These are phyloP conservation scores for Procambarus clarkii DNA, from an alignment of 1,140 invertebrate species.

Conservation along the genomic window DNA sequence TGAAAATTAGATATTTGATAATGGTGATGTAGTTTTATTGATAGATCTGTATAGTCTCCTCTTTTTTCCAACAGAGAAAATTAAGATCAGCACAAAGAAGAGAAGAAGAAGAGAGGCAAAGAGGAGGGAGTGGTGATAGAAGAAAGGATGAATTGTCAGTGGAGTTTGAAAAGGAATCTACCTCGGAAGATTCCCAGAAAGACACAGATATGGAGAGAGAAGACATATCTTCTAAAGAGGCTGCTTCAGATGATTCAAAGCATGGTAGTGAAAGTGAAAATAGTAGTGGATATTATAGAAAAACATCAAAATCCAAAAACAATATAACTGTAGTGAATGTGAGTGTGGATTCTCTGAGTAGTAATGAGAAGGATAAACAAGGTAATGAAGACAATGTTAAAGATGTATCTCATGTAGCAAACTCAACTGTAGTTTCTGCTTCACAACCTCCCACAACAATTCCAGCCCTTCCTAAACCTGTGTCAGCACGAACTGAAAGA, in stretches of 20 bases:
- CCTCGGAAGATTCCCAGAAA: constrained; percentile 59
- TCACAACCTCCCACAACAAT: constrained; percentile 25
- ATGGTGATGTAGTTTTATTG: no score
- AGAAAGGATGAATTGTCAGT: constrained; percentile 39
- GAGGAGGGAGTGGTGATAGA: background rate
- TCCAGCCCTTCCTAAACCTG: constrained; percentile 52
- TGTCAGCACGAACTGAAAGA: constrained; percentile 50
- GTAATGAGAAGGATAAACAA: constrained; percentile 21
- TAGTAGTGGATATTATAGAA: constrained; percentile 27
- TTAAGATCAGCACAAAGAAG: constrained; percentile 58
- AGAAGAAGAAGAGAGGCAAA: constrained; percentile 45
- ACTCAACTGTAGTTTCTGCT: background rate
- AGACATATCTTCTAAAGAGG: constrained; percentile 52
- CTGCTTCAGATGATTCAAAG: constrained; percentile 43
- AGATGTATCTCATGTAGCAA: background rate
- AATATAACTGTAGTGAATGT: constrained; percentile 44
- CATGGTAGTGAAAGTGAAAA: constrained; percentile 51
- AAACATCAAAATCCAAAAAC: constrained; percentile 42
- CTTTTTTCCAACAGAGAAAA: constrained; percentile 49
- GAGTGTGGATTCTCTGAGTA: background rate
- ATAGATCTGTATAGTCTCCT: background rate
- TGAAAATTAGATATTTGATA: no score
- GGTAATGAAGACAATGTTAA: background rate
- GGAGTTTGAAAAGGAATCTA: constrained; percentile 51
- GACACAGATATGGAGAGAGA: constrained; percentile 45